Conservation (phyloP, 2,888 invertebrate species). For the Drosophila hamatofila region DNA sequence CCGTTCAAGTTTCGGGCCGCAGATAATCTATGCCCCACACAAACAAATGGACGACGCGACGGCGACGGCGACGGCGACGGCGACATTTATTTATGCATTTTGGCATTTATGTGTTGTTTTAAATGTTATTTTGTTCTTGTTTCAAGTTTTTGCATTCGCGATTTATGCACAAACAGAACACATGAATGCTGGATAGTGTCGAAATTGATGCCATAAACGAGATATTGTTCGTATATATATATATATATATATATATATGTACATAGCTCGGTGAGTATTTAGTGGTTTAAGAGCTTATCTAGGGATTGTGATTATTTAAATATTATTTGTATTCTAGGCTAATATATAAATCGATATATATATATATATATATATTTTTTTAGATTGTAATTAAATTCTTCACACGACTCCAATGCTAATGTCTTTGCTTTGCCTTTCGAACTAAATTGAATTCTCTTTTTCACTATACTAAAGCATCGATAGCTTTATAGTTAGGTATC, state of each 20-base stretch:
- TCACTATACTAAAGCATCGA: no score
- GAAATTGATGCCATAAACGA: neutral
- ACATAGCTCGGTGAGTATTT: neutral
- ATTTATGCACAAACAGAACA: neutral
- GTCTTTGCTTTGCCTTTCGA: no score
- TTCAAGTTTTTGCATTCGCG: neutral
- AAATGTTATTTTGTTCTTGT: neutral
- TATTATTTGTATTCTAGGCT: neutral
- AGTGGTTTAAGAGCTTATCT: neutral
- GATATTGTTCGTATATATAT: neutral
- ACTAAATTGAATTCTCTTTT: no score
- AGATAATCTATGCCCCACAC: conserved; percentile 4
- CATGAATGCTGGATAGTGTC: no score
- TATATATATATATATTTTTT: neutral
- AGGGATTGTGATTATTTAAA: neutral
- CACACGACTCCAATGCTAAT: no score
- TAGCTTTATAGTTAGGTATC: no score
- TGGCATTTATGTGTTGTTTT: conserved; percentile 6
- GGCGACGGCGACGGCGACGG: fast-evolving
- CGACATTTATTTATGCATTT: conserved; percentile 1
- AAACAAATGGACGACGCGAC: neutral
- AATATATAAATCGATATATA: neutral
- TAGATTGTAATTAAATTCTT: no score
- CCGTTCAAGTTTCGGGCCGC: conserved; percentile 1
- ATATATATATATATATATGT: no score